Percentiles rank a stretch among this genome's conserved stretches.
Evolutionary conservation across 1,140 invertebrate species (phyloP).

Genomic region (Lysiphlebus fabarum): DNA sequence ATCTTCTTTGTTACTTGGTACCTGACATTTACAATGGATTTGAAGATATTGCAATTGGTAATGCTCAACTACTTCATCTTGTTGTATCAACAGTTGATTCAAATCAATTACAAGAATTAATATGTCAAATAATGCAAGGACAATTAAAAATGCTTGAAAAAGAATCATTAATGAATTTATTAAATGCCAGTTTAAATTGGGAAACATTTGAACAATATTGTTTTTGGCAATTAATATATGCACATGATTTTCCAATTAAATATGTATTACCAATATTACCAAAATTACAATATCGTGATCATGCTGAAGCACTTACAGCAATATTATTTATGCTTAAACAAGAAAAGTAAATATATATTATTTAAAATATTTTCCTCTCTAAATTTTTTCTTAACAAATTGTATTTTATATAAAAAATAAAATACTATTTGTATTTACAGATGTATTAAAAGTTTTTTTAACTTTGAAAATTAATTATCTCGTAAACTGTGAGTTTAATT

Average conservation of each 20-base stretch:
- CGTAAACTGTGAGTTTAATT: too few relatives aligned
- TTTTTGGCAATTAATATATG: slow-evolving; percentile 90
- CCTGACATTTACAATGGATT: slow-evolving; percentile 90
- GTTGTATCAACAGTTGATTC: slow-evolving; percentile 87
- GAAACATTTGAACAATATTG: slow-evolving; percentile 96
- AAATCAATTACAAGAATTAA: slow-evolving; percentile 81
- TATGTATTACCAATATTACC: slow-evolving; percentile 85
- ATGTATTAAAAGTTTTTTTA: too few relatives aligned
- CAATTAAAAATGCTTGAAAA: slow-evolving; percentile 77
- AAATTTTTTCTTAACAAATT: neutral
- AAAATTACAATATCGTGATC: slow-evolving; percentile 80
- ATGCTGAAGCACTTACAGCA: slow-evolving; percentile 89
- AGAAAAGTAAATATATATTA: slow-evolving; percentile 66
- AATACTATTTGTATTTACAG: too few relatives aligned
- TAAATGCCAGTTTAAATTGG: slow-evolving; percentile 85
- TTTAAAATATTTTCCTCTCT: neutral
- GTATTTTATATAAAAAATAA: neutral
- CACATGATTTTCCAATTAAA: slow-evolving; percentile 88
- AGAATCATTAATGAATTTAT: slow-evolving; percentile 67
- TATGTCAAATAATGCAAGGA: slow-evolving; percentile 87
- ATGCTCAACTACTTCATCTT: slow-evolving; percentile 79
- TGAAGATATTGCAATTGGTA: slow-evolving; percentile 79
- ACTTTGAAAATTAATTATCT: too few relatives aligned
- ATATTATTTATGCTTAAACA: slow-evolving; percentile 87
- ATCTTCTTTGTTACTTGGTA: slow-evolving; percentile 84